Base-by-base conservation (phyloP, 1,140 invertebrate species). In the Drosophila serrata region DNA sequence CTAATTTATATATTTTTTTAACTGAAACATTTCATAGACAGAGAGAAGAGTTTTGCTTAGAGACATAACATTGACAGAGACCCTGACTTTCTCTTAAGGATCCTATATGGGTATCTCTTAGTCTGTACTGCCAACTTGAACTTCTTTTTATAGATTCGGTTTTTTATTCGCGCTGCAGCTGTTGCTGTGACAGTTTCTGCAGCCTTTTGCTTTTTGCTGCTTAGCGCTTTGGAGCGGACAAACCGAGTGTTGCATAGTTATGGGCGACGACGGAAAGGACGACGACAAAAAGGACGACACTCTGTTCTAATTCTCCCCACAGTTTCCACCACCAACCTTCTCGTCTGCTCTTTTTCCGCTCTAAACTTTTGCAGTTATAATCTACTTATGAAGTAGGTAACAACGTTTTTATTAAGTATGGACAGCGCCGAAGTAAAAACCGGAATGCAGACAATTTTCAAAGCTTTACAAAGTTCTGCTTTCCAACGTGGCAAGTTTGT, bases 241-340 rank as follows among this genome's bases (percentile, higher is more conserved):
- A 77, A 84, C 70, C 75, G 75, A 84, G 82, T 85, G 82, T 85
- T 85, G 62, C 81, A 85, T 72, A 79, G 56, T 84, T 84, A 51
- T 59, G 40, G 73, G 35, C 19, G 51, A 22, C 29, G 65, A 24
- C 22, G 45, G 12, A 4, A 24, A 5, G 0, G 72, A 51, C 6
- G 72, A 33, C 8, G 31, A 9, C 24, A 9, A 33, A 9, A 9
- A 33, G 12, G 49, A 35, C 17, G 67, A 61, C 53, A 56, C 74
- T 43, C 42, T 53, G 77, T 65, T 85, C 65, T 69, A 55, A 55
- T 45, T 55, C 53, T 17, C 65, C 72, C 68, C 57, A 46, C 65
- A 67, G 67, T 60, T 62, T 72, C 49, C 15, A 27, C 13, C 13
- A 4, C 11, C 13, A 39, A n/a, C 11, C 22, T 15, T 13, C 48